phyloP scores from a whole-genome alignment of 2,113 vertebrate genomes.

The Phalacrocorax carbo region DNA sequence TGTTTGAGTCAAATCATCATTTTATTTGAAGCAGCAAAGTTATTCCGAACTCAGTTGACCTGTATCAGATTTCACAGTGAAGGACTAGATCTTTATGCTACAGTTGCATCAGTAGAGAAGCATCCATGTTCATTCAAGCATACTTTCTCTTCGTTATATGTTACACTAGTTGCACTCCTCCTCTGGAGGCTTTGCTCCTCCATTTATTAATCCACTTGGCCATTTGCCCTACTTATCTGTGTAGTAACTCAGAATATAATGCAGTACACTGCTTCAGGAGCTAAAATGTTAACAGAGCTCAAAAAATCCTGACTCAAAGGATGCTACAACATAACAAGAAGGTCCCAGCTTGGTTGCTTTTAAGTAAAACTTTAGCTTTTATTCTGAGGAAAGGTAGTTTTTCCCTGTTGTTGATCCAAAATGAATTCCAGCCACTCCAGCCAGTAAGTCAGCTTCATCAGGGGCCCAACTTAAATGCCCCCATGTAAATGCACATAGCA shows the following conservation, averaged over 20 bases:
- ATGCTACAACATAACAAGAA: background rate
- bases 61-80: background rate
- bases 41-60: background rate
- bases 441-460: too few relatives aligned
- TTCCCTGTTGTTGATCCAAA: background rate
- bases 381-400: background rate
- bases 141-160: background rate
- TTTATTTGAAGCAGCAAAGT: background rate
- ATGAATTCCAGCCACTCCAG: too few relatives aligned
- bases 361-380: conserved; percentile 53
- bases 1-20: background rate
- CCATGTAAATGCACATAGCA: too few relatives aligned
- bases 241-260: background rate
- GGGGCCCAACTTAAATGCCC: too few relatives aligned
- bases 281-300: background rate
- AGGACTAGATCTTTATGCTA: background rate
- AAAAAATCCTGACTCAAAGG: background rate
- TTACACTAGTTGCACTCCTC: background rate
- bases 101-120: background rate
- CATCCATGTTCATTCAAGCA: background rate
- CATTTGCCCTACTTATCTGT: background rate
- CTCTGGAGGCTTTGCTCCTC: background rate
- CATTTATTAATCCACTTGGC: conserved; percentile 3
- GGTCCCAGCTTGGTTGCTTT: conserved; percentile 20
- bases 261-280: background rate